phyloP scores from a whole-genome alignment of 37 sponge, comb jelly and placozoan species.

The Eunapius fragilis region DNA sequence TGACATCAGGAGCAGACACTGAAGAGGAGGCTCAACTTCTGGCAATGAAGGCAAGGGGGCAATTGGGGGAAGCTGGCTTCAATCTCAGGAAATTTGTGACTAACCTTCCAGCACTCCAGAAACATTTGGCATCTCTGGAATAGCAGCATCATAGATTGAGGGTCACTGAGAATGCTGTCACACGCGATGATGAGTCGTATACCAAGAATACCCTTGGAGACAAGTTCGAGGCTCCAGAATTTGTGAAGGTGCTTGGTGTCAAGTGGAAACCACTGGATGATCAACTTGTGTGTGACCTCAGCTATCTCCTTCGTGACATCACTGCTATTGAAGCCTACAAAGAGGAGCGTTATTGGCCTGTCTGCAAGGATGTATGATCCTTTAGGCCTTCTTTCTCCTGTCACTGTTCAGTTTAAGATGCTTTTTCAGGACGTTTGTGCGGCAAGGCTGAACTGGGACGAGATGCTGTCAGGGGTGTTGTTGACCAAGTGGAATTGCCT shows the following conservation, averaged over 20 bases:
- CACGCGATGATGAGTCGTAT: too few relatives aligned
- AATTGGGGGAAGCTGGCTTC: too few relatives aligned
- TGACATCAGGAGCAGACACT: slow-evolving; percentile 16
- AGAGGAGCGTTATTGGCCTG: slow-evolving; percentile 21
- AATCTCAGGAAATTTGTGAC: slow-evolving; percentile 16
- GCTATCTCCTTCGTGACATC: slow-evolving; percentile 4
- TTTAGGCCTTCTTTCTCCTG: slow-evolving; percentile 19
- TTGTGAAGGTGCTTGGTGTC: slow-evolving; percentile 15
- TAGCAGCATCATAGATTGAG: not conserved
- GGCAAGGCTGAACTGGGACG: slow-evolving; percentile 19
- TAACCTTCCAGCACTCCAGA: slow-evolving; percentile 7
- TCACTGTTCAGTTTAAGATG: slow-evolving; percentile 35
- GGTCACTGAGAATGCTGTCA: not conserved
- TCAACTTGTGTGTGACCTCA: too few relatives aligned
- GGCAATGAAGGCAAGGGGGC: slow-evolving; percentile 11
- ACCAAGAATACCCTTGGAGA: too few relatives aligned
- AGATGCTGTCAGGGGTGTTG: not conserved
- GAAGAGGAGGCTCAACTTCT: slow-evolving; percentile 20
- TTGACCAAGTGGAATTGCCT: not conserved
- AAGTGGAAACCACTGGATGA: slow-evolving; percentile 7
- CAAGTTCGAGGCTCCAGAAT: not conserved
- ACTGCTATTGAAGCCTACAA: slow-evolving; percentile 18
- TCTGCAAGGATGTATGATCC: slow-evolving; percentile 38
- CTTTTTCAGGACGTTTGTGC: slow-evolving; percentile 9
- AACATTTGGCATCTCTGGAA: not conserved